Conservation (phyloP, 2,888 invertebrate species). For the Elysia crispata region DNA sequence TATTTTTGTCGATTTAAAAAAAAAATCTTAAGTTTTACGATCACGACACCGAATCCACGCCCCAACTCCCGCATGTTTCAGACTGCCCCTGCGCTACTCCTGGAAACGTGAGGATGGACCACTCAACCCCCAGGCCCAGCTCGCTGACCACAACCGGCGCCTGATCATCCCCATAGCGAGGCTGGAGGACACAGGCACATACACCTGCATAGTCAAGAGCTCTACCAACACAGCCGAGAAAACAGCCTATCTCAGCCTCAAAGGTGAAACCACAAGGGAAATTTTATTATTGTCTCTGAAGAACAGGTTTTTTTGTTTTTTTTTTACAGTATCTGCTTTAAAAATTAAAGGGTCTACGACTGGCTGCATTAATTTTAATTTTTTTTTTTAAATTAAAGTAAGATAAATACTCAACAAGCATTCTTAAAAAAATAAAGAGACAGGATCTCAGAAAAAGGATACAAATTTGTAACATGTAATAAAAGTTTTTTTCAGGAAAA, state of each 20-base stretch:
- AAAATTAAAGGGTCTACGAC: no score
- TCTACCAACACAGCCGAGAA: slow-evolving; percentile 49
- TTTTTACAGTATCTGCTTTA: no score
- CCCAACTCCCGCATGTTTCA: slow-evolving; percentile 38
- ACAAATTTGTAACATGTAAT: no score
- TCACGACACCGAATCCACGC: neutral
- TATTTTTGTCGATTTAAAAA: no score
- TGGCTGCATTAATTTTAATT: no score
- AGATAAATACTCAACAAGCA: no score
- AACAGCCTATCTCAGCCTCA: slow-evolving; percentile 53
- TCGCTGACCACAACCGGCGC: slow-evolving; percentile 89
- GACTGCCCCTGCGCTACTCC: slow-evolving; percentile 61
- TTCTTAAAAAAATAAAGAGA: no score
- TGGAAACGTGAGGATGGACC: slow-evolving; percentile 57
- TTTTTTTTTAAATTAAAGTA: no score
- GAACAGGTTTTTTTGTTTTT: no score
- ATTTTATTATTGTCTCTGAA: no score
- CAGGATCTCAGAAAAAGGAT: no score
- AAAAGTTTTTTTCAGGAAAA: no score
- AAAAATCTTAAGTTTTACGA: neutral
- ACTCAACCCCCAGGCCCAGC: slow-evolving; percentile 83
- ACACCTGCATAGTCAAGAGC: slow-evolving; percentile 86
- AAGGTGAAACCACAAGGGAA: slow-evolving; percentile 56
- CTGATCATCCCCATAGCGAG: slow-evolving; percentile 90
- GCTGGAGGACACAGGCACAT: slow-evolving; percentile 95